These are phyloP conservation scores for Calyptomena viridis DNA, from an alignment of 2,113 vertebrate species.

Conservation along the genomic window DNA sequence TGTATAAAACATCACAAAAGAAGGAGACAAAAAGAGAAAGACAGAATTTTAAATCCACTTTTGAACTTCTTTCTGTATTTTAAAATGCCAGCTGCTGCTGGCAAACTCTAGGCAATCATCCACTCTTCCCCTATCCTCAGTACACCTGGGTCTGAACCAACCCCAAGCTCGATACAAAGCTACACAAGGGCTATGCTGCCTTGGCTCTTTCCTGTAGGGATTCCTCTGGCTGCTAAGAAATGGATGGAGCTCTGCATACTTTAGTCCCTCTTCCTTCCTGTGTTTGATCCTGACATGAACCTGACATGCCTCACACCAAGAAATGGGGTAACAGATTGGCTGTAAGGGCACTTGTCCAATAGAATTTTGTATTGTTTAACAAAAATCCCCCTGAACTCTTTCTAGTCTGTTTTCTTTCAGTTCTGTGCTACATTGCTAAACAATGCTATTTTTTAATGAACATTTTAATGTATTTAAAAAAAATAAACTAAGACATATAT, in stretches of 20 bases:
- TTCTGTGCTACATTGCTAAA: background rate
- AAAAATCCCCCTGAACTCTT: background rate
- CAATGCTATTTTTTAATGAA: background rate
- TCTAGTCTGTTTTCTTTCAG: background rate
- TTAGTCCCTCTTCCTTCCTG: background rate
- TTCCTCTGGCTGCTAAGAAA: background rate
- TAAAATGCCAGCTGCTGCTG: background rate
- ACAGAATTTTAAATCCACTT: background rate
- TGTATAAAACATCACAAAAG: background rate
- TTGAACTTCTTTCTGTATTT: background rate
- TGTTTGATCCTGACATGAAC: background rate
- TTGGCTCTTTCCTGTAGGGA: rapidly evolving
- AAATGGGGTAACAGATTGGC: background rate
- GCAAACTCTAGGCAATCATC: background rate
- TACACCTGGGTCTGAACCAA: background rate
- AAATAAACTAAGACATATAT: background rate
- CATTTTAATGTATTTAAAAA: background rate
- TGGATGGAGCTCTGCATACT: background rate
- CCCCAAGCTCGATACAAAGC: background rate
- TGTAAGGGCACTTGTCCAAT: background rate
- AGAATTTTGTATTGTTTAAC: background rate
- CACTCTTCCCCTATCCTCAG: background rate
- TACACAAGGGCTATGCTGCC: background rate
- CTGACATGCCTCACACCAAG: background rate
- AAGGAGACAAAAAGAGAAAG: background rate